Evolutionary conservation across 2,797 vertebrate genomes (phyloP).

Genomic region (Ptychadena robeensis): DNA sequence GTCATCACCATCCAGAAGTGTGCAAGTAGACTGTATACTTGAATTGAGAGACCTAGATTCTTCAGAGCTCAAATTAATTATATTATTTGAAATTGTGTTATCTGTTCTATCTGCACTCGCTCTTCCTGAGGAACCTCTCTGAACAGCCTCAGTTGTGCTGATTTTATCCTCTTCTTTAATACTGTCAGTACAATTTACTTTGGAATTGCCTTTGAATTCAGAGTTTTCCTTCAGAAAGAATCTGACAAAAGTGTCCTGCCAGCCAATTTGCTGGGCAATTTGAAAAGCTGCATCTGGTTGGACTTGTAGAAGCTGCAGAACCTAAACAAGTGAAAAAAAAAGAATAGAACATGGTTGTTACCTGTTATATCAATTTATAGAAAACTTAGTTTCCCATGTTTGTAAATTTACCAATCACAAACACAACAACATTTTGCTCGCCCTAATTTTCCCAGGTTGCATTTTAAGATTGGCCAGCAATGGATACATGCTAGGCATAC

Average conservation of each 20-base stretch:
- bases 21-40: slow-evolving; percentile 67
- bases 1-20: slow-evolving; percentile 77
- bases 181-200: slow-evolving; percentile 69
- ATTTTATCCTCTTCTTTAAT: slow-evolving; percentile 70
- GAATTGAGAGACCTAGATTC: slow-evolving; percentile 83
- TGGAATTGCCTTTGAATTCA: slow-evolving; percentile 63
- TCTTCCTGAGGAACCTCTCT: slow-evolving; percentile 66
- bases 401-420: too few relatives aligned
- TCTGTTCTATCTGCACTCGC: slow-evolving; percentile 66
- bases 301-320: slow-evolving; percentile 89
- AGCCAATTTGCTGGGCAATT: slow-evolving; percentile 89
- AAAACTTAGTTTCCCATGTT: too few relatives aligned
- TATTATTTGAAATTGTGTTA: slow-evolving; percentile 67
- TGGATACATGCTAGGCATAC: too few relatives aligned
- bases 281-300: slow-evolving; percentile 87
- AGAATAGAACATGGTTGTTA: not conserved
- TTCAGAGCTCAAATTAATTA: slow-evolving; percentile 75
- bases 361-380: too few relatives aligned
- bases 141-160: slow-evolving; percentile 66
- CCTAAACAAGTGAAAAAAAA: slow-evolving; percentile 68
- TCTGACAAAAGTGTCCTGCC: slow-evolving; percentile 93
- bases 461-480: too few relatives aligned
- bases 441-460: too few relatives aligned
- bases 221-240: slow-evolving; percentile 82
- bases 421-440: too few relatives aligned